Evolutionary conservation across 2,797 vertebrate genomes (phyloP), one percentile per base, ranked within the genome.

Genomic region (Tragelaphus eurycerus): DNA sequence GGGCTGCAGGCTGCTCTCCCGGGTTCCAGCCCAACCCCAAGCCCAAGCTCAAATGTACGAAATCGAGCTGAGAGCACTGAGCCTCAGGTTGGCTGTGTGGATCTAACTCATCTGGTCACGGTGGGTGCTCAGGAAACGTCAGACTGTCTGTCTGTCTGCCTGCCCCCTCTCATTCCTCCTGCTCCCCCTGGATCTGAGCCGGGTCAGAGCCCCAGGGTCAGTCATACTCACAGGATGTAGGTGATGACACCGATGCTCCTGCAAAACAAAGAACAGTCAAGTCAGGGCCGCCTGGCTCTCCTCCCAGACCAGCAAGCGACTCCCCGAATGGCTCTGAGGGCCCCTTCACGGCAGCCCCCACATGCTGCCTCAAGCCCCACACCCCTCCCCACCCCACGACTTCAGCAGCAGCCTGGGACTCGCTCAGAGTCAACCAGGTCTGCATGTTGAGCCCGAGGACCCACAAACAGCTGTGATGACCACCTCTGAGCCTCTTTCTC

Each of bases 241-340:
- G 99, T 99, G 99, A 99, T 99, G 98, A 99, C 99, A 93, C 99
- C 99, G 17, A 99, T 99, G 98, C 99, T 99, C 99, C 99, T 99
- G 98, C 91, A 98, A 98, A 95, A 98, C n/a, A 98, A 95, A 97
- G 38, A 90, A 89, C 96, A 92, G 48, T 21, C 7, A 13, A n/a
- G 92, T 98, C 62, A 98, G 95, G 76, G 11, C 31, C 2, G 0
- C 50, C 4, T 12, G 67, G 25, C 34, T 92, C 59, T 9, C 27
- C 25, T 17, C 46, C 34, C 50, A 12, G n/a, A 19, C 21, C 60
- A 54, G 27, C 31, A 59, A 57, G 12, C 13, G 29, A 10, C 19
- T 62, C 57, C 55, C 76, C 1, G 2, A 2, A 0, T 0, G 13
- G 81, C 29, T 74, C 48, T 82, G 59, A 21, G 55, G 23, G 27